Evolutionary conservation across 1,140 invertebrate species (phyloP).

Genomic region (Drosophila miranda): DNA sequence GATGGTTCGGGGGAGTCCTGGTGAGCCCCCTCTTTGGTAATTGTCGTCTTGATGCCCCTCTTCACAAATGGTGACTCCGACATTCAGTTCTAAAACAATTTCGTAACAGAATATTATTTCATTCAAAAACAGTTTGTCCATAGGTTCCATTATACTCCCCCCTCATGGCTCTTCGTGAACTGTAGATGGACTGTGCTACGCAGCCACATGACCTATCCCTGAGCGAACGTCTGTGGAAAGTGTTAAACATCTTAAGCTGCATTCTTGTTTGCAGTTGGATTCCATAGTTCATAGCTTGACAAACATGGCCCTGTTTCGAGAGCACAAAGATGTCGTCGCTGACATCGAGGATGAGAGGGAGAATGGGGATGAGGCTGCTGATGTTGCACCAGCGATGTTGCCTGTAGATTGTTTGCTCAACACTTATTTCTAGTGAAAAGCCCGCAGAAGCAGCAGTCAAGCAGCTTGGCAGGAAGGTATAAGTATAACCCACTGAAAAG

Average conservation of each 20-base stretch:
- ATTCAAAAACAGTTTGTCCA: background rate
- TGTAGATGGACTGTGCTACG: background rate
- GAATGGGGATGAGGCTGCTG: constrained; percentile 25
- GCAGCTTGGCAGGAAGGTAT: constrained; percentile 20
- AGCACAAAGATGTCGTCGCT: constrained; percentile 45
- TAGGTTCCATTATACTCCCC: background rate
- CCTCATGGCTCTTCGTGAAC: background rate
- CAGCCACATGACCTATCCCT: constrained; percentile 43
- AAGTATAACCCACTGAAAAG: constrained; percentile 19
- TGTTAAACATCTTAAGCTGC: constrained; percentile 62
- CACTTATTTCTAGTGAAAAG: constrained; percentile 76
- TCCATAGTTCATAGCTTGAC: constrained; percentile 59
- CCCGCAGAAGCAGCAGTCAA: constrained; percentile 19
- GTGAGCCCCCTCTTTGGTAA: too few species aligned
- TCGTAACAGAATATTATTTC: too few species aligned
- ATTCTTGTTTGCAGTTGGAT: constrained; percentile 41
- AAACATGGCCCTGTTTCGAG: constrained; percentile 70
- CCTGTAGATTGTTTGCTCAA: constrained; percentile 70
- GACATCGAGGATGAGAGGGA: background rate
- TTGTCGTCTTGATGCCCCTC: too few species aligned
- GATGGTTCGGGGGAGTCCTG: too few species aligned
- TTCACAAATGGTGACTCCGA: too few species aligned
- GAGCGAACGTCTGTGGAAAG: constrained; percentile 40
- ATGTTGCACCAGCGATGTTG: constrained; percentile 50
- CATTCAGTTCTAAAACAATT: too few species aligned